Evolutionary conservation across 2,113 vertebrate genomes (phyloP), one percentile per base, ranked within the genome.

Genomic region (Edolisoma coerulescens): DNA sequence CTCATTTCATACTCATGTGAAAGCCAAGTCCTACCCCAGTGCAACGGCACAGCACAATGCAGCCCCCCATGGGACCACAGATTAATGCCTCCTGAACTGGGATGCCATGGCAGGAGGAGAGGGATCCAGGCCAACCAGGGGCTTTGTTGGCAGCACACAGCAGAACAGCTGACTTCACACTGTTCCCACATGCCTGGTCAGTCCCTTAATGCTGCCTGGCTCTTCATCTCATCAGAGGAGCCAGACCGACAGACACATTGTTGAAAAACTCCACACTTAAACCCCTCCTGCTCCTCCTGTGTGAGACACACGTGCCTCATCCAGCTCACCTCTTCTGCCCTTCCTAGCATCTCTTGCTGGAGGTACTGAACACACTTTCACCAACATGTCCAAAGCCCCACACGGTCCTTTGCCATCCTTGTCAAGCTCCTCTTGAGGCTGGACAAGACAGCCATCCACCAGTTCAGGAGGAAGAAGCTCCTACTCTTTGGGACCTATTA

Each of bases 231-330:
- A 39, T 22, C 57, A 64, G 47, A 84, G 15, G 18, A 63, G 26
- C 37, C 64, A 83, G 56, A 32, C 17, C 67, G 52, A 70, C 32
- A 78, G 52, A 39, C 60, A 16, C 0, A 0, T 21, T 4, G 1
- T 10, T 63, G 16, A 63, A 42, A 16, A 80, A 41, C 23, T 53
- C 52, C 18, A 20, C 11, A 57, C 20, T 20, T 42, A 67, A 92
- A 82, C 2, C 42, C 13, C 22, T 60, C 18, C 74, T 56, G 60
- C 49, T 69, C 47, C 54, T 61, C 42, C 16, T 47, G 5, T 27
- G 37, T 16, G 32, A 65, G 27, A 82, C 23, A 71, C 23, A 75
- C 4, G 1, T 60, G 27, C 24, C n/a, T 56, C 45, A 78, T 14
- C 7, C 50, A 61, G 41, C 21, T 69, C 54, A 78, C 20, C 39